phyloP scores from a whole-genome alignment of 2,797 vertebrate genomes.

The Heteromormyrus szaboi region DNA sequence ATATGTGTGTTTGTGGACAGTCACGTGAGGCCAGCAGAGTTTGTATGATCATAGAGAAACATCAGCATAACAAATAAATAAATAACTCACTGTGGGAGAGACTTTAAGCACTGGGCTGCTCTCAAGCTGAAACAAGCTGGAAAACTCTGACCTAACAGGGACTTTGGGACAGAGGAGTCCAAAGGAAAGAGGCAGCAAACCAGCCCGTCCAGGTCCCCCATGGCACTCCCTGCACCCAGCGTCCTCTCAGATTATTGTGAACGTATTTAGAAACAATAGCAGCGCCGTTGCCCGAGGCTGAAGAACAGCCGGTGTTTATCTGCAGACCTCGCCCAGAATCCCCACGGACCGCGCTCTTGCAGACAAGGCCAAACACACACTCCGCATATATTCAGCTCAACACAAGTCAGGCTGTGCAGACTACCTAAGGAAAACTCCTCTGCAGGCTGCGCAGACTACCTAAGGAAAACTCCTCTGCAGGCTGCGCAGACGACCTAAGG shows the following conservation, averaged over 20 bases:
- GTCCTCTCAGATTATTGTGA: slow-evolving; percentile 25
- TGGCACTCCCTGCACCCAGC: not conserved
- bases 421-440: not conserved
- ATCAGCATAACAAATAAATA: not conserved
- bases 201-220: not conserved
- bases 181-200: not conserved
- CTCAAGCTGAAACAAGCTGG: not conserved
- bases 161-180: not conserved
- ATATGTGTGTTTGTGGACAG: not conserved
- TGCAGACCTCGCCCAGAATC: slow-evolving; percentile 13
- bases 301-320: slow-evolving; percentile 14
- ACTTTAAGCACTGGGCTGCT: not conserved
- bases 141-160: slow-evolving; percentile 13
- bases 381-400: not conserved
- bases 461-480: not conserved
- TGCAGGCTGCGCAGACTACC: not conserved
- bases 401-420: slow-evolving; percentile 1
- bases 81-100: not conserved
- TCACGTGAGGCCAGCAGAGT: not conserved
- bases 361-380: slow-evolving; percentile 21
- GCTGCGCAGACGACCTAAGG: not conserved
- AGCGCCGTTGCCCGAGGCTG: slow-evolving; percentile 8
- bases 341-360: slow-evolving; percentile 9
- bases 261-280: slow-evolving; percentile 31
- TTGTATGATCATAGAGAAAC: not conserved